These are phyloP conservation scores for Nebria ingens DNA, from an alignment of 1,140 invertebrate species.

Conservation along the genomic window DNA sequence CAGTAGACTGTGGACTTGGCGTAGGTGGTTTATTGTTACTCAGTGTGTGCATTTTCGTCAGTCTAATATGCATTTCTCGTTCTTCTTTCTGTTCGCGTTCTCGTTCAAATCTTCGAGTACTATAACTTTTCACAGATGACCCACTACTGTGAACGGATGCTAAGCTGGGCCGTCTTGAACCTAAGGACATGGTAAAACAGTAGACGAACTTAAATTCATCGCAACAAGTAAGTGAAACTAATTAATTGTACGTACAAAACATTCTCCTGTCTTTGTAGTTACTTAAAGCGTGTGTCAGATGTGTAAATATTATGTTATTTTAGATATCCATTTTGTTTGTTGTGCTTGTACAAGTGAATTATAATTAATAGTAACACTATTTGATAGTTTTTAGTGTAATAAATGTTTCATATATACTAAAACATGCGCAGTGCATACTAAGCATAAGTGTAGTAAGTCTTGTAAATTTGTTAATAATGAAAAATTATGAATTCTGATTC, in stretches of 20 bases:
- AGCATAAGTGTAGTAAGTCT: too few species aligned
- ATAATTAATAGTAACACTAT: neutral
- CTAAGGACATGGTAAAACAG: constrained; percentile 35
- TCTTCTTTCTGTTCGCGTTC: constrained; percentile 67
- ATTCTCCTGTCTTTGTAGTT: neutral
- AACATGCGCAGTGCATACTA: neutral
- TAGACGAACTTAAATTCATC: neutral
- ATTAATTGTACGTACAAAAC: constrained; percentile 1
- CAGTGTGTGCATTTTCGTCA: constrained; percentile 44
- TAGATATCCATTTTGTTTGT: constrained; percentile 5
- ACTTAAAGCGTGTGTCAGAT: neutral
- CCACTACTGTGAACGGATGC: constrained; percentile 68
- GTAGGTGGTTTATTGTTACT: constrained; percentile 42
- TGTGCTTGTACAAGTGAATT: constrained; percentile 8
- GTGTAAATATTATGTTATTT: constrained; percentile 1
- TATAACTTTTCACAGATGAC: constrained; percentile 68
- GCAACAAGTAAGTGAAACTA: neutral
- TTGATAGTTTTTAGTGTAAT: neutral
- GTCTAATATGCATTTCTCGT: constrained; percentile 58
- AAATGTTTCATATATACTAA: neutral
- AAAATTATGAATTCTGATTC: too few species aligned
- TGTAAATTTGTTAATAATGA: too few species aligned
- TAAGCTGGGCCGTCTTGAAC: constrained; percentile 71
- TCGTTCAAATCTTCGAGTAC: constrained; percentile 60
- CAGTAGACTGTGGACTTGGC: constrained; percentile 64